Evolutionary conservation across 2,797 vertebrate genomes (phyloP).

Genomic region (Pseudochirops cupreus): DNA sequence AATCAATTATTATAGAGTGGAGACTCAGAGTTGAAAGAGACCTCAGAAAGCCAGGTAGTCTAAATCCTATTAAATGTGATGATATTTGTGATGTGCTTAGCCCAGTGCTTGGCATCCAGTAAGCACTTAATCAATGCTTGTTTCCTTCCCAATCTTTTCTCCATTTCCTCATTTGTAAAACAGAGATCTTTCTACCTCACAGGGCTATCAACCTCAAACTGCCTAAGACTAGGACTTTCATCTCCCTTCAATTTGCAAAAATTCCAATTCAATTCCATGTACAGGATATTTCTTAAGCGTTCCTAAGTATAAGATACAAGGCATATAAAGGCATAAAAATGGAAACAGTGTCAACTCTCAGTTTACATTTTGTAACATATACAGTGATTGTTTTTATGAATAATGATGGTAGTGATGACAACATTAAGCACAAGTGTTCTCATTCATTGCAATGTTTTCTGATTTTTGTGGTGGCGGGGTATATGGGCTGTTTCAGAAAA

Average conservation of each 20-base stretch:
- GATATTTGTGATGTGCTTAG: background rate
- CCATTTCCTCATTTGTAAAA: background rate
- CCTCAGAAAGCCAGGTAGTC: background rate
- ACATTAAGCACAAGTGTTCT: background rate
- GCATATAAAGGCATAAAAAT: background rate
- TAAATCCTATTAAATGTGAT: background rate
- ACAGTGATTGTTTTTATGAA: background rate
- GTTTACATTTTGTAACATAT: background rate
- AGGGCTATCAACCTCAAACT: background rate
- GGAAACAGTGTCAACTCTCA: background rate
- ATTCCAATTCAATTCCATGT: background rate
- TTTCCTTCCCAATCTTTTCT: background rate
- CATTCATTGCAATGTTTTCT: background rate
- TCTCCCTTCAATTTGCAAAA: background rate
- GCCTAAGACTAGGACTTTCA: background rate
- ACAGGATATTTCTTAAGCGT: background rate
- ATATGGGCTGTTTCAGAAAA: background rate
- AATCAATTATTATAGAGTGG: background rate
- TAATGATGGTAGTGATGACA: background rate
- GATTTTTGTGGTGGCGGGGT: background rate
- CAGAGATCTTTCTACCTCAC: background rate
- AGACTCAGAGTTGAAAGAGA: background rate
- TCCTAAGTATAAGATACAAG: background rate
- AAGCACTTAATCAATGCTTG: background rate
- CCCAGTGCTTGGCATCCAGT: background rate